phyloP scores from a whole-genome alignment of 2,888 invertebrate genomes.

The Achlya flavicornis region DNA sequence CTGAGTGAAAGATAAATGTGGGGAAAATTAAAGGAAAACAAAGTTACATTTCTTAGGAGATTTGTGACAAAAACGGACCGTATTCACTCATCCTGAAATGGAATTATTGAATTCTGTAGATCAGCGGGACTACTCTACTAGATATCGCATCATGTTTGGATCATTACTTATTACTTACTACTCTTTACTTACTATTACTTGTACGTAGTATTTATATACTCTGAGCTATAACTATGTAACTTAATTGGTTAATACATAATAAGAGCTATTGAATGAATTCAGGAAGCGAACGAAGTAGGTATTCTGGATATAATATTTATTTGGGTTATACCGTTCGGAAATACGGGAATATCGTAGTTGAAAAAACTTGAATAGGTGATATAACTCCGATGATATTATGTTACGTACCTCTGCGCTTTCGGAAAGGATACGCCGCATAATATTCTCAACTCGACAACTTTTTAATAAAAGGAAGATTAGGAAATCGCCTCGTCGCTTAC shows the following conservation, averaged over 20 bases:
- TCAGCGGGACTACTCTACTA: too few relatives aligned
- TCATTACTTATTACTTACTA: too few relatives aligned
- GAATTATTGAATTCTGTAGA: neutral
- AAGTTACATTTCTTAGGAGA: neutral
- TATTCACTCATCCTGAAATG: too few relatives aligned
- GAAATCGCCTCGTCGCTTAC: constrained; percentile 69
- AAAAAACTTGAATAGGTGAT: constrained; percentile 1
- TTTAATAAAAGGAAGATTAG: constrained; percentile 80
- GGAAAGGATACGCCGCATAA: constrained; percentile 30
- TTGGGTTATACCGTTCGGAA: neutral
- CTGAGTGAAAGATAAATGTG: neutral
- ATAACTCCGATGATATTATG: neutral
- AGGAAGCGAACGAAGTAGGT: neutral
- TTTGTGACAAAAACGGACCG: neutral
- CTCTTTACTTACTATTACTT: too few relatives aligned
- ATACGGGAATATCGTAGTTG: neutral
- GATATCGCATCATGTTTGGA: too few relatives aligned
- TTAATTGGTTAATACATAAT: too few relatives aligned
- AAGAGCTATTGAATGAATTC: too few relatives aligned
- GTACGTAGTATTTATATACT: too few relatives aligned
- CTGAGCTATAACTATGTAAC: too few relatives aligned
- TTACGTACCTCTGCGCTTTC: constrained; percentile 16
- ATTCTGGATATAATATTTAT: neutral
- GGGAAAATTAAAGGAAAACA: neutral
- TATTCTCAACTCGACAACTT: constrained; percentile 58